A percentile compares a stretch with the other conserved stretches of the same genome.
These are phyloP conservation scores for Acronicta leporina DNA, from an alignment of 2,888 invertebrate species.

Conservation along the genomic window DNA sequence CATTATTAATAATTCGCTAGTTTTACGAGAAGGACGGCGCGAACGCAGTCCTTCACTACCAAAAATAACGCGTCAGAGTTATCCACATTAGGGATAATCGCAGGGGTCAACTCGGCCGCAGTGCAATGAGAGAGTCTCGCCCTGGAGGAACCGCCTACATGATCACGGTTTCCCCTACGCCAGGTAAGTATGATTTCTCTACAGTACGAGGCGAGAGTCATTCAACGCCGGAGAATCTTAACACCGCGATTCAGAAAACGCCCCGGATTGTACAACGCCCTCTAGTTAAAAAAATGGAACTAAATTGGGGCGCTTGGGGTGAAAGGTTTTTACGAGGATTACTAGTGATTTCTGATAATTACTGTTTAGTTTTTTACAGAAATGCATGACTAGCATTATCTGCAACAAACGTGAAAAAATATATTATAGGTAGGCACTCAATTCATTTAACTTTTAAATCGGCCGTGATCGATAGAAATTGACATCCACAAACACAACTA, in stretches of 20 bases:
- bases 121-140: not conserved
- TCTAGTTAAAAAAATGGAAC: not conserved
- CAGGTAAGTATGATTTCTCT: not conserved
- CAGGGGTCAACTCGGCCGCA: conserved; percentile 2
- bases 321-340: no score
- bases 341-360: no score
- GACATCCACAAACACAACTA: no score
- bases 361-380: no score
- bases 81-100: conserved; percentile 9
- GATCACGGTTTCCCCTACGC: not conserved
- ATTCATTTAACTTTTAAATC: no score
- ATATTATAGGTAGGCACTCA: no score
- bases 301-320: not conserved
- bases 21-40: not conserved
- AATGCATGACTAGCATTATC: no score
- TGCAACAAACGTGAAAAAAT: no score
- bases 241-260: conserved; percentile 1
- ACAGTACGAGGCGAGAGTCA: not conserved
- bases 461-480: no score
- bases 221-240: conserved; percentile 1
- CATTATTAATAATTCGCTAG: no score
- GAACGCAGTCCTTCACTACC: conserved; percentile 1
- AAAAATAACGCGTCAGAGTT: conserved; percentile 6
- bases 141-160: conserved; percentile 1
- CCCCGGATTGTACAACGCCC: not conserved